Percentiles rank a stretch among this genome's conserved stretches.
These are phyloP conservation scores for Ferdinandea cuprea DNA, from an alignment of 2,888 invertebrate genomes.

Conservation along the genomic window DNA sequence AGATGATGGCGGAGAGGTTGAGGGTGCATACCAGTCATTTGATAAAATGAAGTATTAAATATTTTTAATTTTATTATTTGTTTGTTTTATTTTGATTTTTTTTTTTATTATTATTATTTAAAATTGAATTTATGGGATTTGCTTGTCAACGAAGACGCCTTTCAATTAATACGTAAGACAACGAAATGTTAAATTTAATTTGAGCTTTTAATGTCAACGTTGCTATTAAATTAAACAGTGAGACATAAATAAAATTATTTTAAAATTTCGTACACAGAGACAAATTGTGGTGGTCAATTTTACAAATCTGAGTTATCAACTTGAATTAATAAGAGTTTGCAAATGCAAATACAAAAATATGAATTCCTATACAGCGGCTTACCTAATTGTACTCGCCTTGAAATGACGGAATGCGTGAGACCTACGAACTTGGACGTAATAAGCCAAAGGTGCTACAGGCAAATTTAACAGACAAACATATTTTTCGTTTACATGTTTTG, in stretches of 20 bases:
- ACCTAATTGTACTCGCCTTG: no score
- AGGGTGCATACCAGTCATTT: conserved; percentile 30
- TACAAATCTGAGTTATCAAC: no score
- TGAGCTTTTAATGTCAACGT: conserved; percentile 30
- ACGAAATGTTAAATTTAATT: conserved; percentile 24
- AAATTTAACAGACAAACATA: no score
- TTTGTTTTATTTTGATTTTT: conserved; percentile 18
- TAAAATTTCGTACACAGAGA: neutral
- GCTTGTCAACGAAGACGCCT: conserved; percentile 37
- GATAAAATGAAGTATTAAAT: conserved; percentile 8
- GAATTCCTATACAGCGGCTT: no score
- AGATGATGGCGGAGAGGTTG: no score
- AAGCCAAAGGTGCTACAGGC: no score
- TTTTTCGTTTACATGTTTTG: no score
- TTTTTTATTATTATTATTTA: neutral
- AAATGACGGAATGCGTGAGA: no score
- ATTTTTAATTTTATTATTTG: neutral
- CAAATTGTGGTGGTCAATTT: neutral
- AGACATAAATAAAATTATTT: conserved; percentile 11
- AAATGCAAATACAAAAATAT: no score
- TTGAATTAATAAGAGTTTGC: no score
- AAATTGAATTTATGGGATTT: conserved; percentile 30
- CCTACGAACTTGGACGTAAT: no score
- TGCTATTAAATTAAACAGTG: conserved; percentile 29
- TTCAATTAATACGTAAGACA: conserved; percentile 37